A percentile compares a stretch with the other conserved stretches of the same genome.
These are phyloP conservation scores for Myocastor coypus DNA, from an alignment of 2,113 vertebrate genomes.

Conservation along the genomic window DNA sequence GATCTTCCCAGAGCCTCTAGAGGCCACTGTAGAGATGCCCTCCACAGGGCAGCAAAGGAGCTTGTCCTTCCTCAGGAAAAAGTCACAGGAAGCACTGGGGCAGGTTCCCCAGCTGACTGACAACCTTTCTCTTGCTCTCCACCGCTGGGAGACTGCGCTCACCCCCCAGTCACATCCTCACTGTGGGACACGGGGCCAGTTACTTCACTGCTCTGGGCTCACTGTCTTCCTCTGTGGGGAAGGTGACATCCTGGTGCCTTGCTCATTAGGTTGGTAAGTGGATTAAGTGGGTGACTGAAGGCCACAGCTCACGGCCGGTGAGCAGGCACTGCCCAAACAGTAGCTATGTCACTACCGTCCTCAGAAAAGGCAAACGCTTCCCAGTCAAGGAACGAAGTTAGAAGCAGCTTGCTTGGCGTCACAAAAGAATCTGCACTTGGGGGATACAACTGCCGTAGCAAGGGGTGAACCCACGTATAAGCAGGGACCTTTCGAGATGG, in stretches of 20 bases:
- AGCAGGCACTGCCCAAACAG: not conserved
- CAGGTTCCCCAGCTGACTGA: not conserved
- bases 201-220: not conserved
- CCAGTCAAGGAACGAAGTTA: not conserved
- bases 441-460: not conserved
- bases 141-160: not conserved
- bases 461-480: not conserved
- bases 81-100: not conserved
- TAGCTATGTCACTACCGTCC: not conserved
- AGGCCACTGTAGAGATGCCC: not conserved
- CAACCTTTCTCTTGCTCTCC: not conserved
- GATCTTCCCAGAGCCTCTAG: not conserved
- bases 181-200: not conserved
- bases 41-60: not conserved
- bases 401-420: not conserved
- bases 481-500: not conserved
- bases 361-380: not conserved
- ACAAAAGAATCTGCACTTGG: not conserved
- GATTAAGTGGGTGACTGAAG: not conserved
- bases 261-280: not conserved
- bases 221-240: not conserved
- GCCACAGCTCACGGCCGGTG: not conserved
- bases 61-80: slow-evolving; percentile 9
- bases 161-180: not conserved
- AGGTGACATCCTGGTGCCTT: not conserved